Evolutionary conservation across 2,888 invertebrate genomes (phyloP).

Genomic region (Xestia ashworthii): DNA sequence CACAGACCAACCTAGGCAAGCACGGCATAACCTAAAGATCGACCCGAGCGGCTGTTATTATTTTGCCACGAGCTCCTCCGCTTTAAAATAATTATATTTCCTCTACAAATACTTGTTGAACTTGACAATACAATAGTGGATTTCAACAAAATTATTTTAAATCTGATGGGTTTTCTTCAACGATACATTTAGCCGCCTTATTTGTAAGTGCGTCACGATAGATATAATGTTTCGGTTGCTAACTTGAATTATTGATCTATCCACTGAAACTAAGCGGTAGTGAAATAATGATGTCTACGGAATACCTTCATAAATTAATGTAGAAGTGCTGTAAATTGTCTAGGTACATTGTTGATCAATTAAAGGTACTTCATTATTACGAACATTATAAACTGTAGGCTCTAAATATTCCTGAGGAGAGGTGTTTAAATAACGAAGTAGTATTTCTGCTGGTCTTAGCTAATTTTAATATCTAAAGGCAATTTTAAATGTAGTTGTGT

Average conservation of each 20-base stretch:
- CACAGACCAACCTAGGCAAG: too few species aligned
- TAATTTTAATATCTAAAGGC: not conserved
- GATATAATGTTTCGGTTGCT: slow-evolving; percentile 27
- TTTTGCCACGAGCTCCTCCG: too few species aligned
- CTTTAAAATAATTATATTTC: too few species aligned
- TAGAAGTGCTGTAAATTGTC: slow-evolving; percentile 30
- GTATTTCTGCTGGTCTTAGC: not conserved
- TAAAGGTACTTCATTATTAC: slow-evolving; percentile 9
- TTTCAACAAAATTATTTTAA: not conserved
- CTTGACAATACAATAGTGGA: too few species aligned
- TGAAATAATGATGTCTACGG: slow-evolving; percentile 41
- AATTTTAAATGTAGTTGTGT: not conserved
- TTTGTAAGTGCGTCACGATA: slow-evolving; percentile 26
- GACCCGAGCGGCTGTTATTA: too few species aligned
- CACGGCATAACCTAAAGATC: too few species aligned
- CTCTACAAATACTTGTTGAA: too few species aligned
- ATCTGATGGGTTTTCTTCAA: slow-evolving; percentile 26
- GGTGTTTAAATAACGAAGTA: slow-evolving; percentile 7
- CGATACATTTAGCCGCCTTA: slow-evolving; percentile 8
- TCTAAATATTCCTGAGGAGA: not conserved
- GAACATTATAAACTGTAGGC: not conserved
- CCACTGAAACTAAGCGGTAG: slow-evolving; percentile 59
- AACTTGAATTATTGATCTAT: slow-evolving; percentile 61
- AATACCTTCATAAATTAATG: slow-evolving; percentile 36
- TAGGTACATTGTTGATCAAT: slow-evolving; percentile 24